phyloP scores from a whole-genome alignment of 2,797 vertebrate species.

The Crenuchus spilurus region DNA sequence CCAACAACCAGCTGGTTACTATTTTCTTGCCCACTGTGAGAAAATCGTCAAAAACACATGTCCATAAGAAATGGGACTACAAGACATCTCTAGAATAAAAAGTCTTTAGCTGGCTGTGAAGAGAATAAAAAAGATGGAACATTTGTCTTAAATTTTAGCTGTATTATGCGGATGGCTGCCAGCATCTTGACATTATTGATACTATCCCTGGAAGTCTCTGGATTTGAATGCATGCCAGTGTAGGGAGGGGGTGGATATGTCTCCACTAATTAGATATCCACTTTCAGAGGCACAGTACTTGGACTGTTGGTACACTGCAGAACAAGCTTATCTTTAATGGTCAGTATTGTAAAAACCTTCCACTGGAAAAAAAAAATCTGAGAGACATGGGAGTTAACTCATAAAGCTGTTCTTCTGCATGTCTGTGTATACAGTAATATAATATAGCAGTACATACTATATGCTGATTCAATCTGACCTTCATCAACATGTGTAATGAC shows the following conservation, averaged over 20 bases:
- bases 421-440: neutral
- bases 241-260: conserved; percentile 49
- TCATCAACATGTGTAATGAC: conserved; percentile 3
- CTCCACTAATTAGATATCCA: conserved; percentile 47
- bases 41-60: conserved; percentile 60
- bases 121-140: conserved; percentile 59
- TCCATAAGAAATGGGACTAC: conserved; percentile 58
- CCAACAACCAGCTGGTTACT: conserved; percentile 67
- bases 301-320: conserved; percentile 4
- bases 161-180: conserved; percentile 54
- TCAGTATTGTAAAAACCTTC: conserved; percentile 15
- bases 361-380: conserved; percentile 29
- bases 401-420: neutral
- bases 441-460: neutral
- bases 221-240: conserved; percentile 41
- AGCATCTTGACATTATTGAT: conserved; percentile 64
- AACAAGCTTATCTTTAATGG: conserved; percentile 21
- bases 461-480: neutral
- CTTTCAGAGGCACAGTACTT: conserved; percentile 47
- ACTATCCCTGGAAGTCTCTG: conserved; percentile 52
- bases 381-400: neutral
- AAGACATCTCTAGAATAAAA: conserved; percentile 41
- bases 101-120: conserved; percentile 52
- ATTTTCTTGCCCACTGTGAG: conserved; percentile 64
- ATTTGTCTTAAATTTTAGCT: conserved; percentile 72